These are phyloP conservation scores for Watsonalla cultraria DNA, from an alignment of 2,888 invertebrate genomes.

Conservation along the genomic window DNA sequence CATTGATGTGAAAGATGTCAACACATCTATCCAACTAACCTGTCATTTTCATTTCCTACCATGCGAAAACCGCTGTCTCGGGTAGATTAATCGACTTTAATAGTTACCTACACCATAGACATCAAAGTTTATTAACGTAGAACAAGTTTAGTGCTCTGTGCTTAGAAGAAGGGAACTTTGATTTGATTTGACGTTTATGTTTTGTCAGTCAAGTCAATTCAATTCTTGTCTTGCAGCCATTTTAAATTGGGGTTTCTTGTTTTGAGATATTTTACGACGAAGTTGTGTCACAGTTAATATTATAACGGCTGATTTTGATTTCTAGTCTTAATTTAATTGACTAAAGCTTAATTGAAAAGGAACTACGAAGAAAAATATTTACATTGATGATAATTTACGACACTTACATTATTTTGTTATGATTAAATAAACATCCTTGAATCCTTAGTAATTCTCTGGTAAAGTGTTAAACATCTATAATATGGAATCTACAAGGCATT, in stretches of 20 bases:
- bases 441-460: conserved; percentile 42
- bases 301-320: neutral
- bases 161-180: too few relatives aligned
- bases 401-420: conserved; percentile 38
- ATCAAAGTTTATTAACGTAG: too few relatives aligned
- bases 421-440: conserved; percentile 38
- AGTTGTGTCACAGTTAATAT: conserved; percentile 30
- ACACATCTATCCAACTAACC: too few relatives aligned
- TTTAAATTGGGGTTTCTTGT: conserved; percentile 42
- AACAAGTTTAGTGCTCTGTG: too few relatives aligned
- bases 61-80: too few relatives aligned
- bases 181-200: neutral
- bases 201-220: neutral
- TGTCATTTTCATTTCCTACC: too few relatives aligned
- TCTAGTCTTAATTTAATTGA: neutral
- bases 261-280: conserved; percentile 43
- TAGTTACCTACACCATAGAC: too few relatives aligned
- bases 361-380: neutral
- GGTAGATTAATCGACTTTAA: too few relatives aligned
- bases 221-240: conserved; percentile 30
- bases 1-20: too few relatives aligned
- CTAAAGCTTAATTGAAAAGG: neutral
- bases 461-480: conserved; percentile 31
- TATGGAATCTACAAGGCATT: conserved; percentile 67
- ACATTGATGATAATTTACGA: neutral